Conservation (phyloP, 2,797 vertebrate species). For the Sebastes cheni region DNA sequence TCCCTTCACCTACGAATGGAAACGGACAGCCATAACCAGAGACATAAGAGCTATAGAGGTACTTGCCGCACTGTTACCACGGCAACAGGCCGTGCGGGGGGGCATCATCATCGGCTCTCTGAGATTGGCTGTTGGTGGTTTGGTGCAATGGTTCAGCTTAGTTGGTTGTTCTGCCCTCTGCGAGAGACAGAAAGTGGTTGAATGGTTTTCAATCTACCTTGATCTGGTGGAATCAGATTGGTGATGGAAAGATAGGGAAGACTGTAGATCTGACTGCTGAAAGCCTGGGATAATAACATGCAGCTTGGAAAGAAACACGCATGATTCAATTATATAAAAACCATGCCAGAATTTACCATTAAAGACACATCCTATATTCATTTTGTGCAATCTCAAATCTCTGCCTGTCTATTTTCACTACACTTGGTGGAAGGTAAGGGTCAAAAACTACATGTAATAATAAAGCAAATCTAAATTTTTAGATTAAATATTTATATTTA, state of each 20-base stretch:
- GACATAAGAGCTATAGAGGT: slow-evolving; percentile 68
- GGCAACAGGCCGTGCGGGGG: slow-evolving; percentile 68
- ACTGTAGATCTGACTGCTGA: slow-evolving; percentile 5
- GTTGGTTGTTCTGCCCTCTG: slow-evolving; percentile 46
- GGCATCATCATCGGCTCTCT: slow-evolving; percentile 50
- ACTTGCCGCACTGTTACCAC: slow-evolving; percentile 74
- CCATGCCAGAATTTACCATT: neutral
- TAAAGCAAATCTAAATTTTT: neutral
- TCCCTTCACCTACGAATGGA: slow-evolving; percentile 65
- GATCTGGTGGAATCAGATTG: slow-evolving; percentile 30
- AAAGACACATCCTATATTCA: neutral
- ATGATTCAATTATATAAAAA: slow-evolving; percentile 10
- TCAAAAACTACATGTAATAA: neutral
- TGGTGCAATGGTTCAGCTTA: slow-evolving; percentile 65
- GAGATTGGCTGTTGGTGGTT: slow-evolving; percentile 65
- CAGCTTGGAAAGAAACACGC: neutral
- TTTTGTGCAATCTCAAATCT: neutral
- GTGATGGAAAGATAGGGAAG: slow-evolving; percentile 5
- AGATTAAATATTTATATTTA: slow-evolving; percentile 2
- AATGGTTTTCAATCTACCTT: slow-evolving; percentile 46
- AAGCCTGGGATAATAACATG: slow-evolving; percentile 3
- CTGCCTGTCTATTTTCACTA: neutral
- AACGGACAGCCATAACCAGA: slow-evolving; percentile 74
- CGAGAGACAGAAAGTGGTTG: slow-evolving; percentile 25
- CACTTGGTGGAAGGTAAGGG: neutral